These are phyloP conservation scores for Zingel zingel DNA, from an alignment of 2,113 vertebrate genomes.

Conservation along the genomic window DNA sequence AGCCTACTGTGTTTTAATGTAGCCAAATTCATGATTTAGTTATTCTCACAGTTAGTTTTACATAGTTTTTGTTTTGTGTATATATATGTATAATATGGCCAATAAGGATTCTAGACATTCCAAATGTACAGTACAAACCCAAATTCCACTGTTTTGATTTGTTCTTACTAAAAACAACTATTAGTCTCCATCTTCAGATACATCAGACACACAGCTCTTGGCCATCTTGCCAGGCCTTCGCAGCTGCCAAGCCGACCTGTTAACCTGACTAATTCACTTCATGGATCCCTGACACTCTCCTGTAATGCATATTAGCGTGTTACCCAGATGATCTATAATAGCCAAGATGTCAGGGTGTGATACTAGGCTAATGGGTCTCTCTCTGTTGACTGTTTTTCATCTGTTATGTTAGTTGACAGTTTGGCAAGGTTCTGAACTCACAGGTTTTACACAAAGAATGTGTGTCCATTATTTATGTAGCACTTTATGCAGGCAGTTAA, in stretches of 20 bases:
- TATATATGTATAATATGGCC: no score
- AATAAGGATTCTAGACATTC: background rate
- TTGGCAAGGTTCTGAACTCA: slow-evolving; percentile 35
- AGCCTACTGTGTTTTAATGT: background rate
- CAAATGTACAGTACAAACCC: background rate
- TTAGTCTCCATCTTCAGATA: slow-evolving; percentile 27
- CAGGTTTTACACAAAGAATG: slow-evolving; percentile 41
- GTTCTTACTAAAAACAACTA: slow-evolving; percentile 25
- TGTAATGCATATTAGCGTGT: slow-evolving; percentile 56
- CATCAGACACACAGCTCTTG: slow-evolving; percentile 17
- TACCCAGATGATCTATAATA: slow-evolving; percentile 22
- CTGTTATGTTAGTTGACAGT: slow-evolving; percentile 27
- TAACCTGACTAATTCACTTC: slow-evolving; percentile 54
- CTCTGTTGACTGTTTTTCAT: slow-evolving; percentile 51
- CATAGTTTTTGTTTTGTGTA: background rate
- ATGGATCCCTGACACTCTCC: slow-evolving; percentile 54
- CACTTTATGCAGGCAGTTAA: slow-evolving; percentile 17
- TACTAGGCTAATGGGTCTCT: slow-evolving; percentile 36
- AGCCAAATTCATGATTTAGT: background rate
- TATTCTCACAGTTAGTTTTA: background rate
- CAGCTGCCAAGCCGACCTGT: slow-evolving; percentile 62
- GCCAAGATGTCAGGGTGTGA: slow-evolving; percentile 51
- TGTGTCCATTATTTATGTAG: slow-evolving; percentile 36
- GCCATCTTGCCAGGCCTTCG: background rate
- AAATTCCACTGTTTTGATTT: background rate